Evolutionary conservation across 2,888 invertebrate species (phyloP).

Genomic region (Ophion obscuratus): DNA sequence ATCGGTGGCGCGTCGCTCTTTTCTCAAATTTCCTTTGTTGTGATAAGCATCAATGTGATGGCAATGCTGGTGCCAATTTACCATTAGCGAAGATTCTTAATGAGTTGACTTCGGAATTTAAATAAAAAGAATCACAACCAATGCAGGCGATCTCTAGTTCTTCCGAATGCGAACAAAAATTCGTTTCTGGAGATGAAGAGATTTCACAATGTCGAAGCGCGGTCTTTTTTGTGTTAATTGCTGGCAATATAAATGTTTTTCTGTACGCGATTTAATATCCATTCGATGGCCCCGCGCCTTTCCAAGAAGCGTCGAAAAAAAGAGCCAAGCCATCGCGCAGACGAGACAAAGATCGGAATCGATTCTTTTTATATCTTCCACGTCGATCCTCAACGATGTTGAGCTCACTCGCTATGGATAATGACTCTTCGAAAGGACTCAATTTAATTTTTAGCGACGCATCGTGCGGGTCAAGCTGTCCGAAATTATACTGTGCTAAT

Average conservation of each 20-base stretch:
- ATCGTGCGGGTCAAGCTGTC: conserved; percentile 2
- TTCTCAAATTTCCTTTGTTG: too few species aligned
- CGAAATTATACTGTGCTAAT: conserved; percentile 1
- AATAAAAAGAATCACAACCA: conserved; percentile 32
- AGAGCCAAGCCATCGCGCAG: conserved; percentile 4
- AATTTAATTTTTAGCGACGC: conserved; percentile 66
- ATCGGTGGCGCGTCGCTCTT: too few species aligned
- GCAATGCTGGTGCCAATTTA: too few species aligned
- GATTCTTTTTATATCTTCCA: conserved; percentile 23
- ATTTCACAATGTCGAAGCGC: neutral
- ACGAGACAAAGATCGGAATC: conserved; percentile 47
- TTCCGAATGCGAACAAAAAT: neutral
- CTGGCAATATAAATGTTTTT: conserved; percentile 55
- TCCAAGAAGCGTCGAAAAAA: conserved; percentile 49
- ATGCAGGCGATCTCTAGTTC: neutral
- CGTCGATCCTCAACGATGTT: conserved; percentile 20
- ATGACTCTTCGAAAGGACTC: conserved; percentile 68
- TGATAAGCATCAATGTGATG: too few species aligned
- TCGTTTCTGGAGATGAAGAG: neutral
- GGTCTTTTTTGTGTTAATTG: conserved; percentile 17
- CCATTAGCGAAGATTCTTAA: too few species aligned
- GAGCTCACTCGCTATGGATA: conserved; percentile 63
- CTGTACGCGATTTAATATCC: conserved; percentile 57
- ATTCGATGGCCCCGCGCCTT: conserved; percentile 56
- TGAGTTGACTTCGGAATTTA: too few species aligned